Percentiles rank a stretch among this genome's conserved stretches.
Evolutionary conservation across 2,888 invertebrate genomes (phyloP).

Genomic region (Heliconius hortense): DNA sequence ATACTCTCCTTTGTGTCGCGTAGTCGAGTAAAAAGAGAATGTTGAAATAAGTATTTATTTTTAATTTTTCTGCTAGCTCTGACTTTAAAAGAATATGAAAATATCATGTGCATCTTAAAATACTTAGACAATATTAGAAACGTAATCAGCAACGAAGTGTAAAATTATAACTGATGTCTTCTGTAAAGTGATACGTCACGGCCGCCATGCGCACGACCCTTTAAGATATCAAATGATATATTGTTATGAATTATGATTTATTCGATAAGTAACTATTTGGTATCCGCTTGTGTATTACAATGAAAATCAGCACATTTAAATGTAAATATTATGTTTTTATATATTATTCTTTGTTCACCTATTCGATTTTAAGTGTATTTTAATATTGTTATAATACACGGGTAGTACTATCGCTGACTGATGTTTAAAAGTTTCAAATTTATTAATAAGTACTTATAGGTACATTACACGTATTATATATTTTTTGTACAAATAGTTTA

Average conservation of each 20-base stretch:
- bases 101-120: neutral
- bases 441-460: too few relatives aligned
- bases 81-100: neutral
- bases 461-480: too few relatives aligned
- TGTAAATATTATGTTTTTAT: neutral
- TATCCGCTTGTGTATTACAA: constrained; percentile 7
- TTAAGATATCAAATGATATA: constrained; percentile 71
- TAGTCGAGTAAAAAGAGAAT: too few relatives aligned
- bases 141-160: constrained; percentile 48
- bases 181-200: constrained; percentile 66
- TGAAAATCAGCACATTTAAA: constrained; percentile 8
- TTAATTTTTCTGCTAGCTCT: neutral
- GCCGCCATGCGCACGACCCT: constrained; percentile 54
- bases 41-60: neutral
- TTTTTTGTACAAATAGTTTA: neutral
- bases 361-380: neutral
- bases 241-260: constrained; percentile 51
- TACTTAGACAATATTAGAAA: constrained; percentile 22
- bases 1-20: too few relatives aligned
- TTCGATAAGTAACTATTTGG: constrained; percentile 40
- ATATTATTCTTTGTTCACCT: neutral
- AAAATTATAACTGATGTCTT: constrained; percentile 67
- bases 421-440: too few relatives aligned
- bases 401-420: too few relatives aligned
- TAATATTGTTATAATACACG: neutral